Evolutionary conservation across 2,113 vertebrate genomes (phyloP).

Genomic region (Ictalurus punctatus): DNA sequence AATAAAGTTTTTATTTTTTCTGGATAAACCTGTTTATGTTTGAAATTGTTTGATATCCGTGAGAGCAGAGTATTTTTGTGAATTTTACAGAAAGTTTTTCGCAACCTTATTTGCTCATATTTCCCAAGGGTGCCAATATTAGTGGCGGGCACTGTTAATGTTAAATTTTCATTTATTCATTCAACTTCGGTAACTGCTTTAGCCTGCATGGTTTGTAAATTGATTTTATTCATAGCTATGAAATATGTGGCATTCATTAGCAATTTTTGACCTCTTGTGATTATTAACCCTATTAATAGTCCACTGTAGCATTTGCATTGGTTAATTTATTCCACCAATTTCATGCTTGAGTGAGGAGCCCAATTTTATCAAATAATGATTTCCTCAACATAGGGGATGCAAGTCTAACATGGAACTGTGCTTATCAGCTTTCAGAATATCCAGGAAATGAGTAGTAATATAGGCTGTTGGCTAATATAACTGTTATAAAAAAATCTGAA

Average conservation of each 20-base stretch:
- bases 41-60: too few species aligned
- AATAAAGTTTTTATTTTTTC: too few species aligned
- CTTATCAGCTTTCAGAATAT: background rate
- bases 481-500: conserved; percentile 3
- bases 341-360: background rate
- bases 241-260: background rate
- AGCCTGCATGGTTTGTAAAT: background rate
- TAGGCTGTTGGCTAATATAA: background rate
- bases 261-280: background rate
- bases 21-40: too few species aligned
- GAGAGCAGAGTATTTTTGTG: too few species aligned
- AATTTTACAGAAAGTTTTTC: too few species aligned
- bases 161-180: background rate
- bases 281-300: background rate
- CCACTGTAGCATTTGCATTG: conserved; percentile 1
- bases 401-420: background rate
- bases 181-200: background rate
- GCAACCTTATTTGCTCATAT: too few species aligned
- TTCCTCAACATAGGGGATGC: background rate
- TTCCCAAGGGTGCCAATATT: too few species aligned
- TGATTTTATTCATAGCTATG: background rate
- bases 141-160: background rate
- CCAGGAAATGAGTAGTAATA: background rate
- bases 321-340: conserved; percentile 15
- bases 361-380: conserved; percentile 20